Evolutionary conservation across 92 coral and sea anemone genomes (phyloP), one percentile per base, ranked within the genome.

Genomic region (Diadumene lineata): DNA sequence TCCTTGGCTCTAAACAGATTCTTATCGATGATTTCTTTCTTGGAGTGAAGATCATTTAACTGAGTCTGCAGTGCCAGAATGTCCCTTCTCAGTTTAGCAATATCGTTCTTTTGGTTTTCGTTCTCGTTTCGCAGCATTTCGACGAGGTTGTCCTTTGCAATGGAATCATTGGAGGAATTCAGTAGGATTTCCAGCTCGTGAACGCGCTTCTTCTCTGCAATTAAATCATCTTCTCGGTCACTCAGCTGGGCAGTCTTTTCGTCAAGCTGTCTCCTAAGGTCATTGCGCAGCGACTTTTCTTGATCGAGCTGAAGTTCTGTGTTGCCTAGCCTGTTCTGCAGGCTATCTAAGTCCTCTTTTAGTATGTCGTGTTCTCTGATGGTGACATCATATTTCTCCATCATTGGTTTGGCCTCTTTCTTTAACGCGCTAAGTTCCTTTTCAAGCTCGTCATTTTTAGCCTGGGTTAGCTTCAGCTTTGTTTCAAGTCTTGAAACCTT

Each of bases 51-150:
- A 50, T 81, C 78, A 53, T 75, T 86, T 15, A 91, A 81, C 21
- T 89, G 82, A 19, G 82, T 84, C 74, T 88, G 93, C 8, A 83
- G 62, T 30, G 44, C 33, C 31, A 82, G 48, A 56, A 91, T 76
- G 23, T 91, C 97, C 48, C 70, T 78, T 64, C 86, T 72, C 62
- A 88, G 74, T 70, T 82, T 89, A 64, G 86, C 88, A 26, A 91
- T 87, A 17, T 84, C 79, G 21, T 66, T 75, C 66, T 91, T 87
- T 73, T 88, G 77, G 24, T 78, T 73, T 55, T 84, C 79, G 63
- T 86, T 94, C 63, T 94, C 98, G 66, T 69, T 81, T 60, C 85
- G 81, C 71, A 94, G 71, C 48, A 83, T 88, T 63, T 86, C 92
- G 11, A 94, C 87, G 27, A 94, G 60, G 3, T 88, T 89, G 56